Conservation (phyloP, 23 tunicate species). For the Diplosoma virens region DNA sequence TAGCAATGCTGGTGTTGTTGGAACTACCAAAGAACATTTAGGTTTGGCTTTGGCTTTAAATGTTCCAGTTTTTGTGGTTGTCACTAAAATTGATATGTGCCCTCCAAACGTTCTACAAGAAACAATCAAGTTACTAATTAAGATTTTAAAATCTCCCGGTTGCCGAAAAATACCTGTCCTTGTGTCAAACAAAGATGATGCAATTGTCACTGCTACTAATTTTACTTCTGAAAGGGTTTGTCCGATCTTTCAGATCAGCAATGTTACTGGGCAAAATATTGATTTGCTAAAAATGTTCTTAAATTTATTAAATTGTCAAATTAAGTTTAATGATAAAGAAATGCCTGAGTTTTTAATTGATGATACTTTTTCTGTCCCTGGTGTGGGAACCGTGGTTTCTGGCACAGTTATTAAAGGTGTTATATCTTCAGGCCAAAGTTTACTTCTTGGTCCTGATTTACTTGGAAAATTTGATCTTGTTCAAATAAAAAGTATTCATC, state of each 20-base stretch:
- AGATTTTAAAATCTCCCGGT: constrained; percentile 91
- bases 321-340: constrained; percentile 73
- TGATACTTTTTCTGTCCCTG: constrained; percentile 97
- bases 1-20: constrained; percentile 95
- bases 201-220: constrained; percentile 84
- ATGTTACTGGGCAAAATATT: constrained; percentile 94
- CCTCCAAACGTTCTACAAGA: constrained; percentile 94
- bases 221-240: constrained; percentile 97
- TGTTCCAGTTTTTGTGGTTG: constrained; percentile 99
- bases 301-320: constrained; percentile 82
- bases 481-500: constrained; percentile 83
- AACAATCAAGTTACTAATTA: constrained; percentile 74
- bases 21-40: constrained; percentile 98
- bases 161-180: constrained; percentile 96
- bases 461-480: constrained; percentile 91
- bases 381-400: constrained; percentile 76
- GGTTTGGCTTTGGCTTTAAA: constrained; percentile 95
- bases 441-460: constrained; percentile 90
- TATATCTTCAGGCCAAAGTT: constrained; percentile 68
- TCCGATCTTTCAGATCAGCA: constrained; percentile 95
- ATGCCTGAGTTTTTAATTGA: constrained; percentile 87
- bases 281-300: constrained; percentile 87
- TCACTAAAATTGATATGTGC: constrained; percentile 99
- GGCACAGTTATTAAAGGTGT: constrained; percentile 89
- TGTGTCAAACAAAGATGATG: constrained; percentile 83